These are phyloP conservation scores for Cherax quadricarinatus DNA, from an alignment of 1,140 invertebrate genomes.

Conservation along the genomic window DNA sequence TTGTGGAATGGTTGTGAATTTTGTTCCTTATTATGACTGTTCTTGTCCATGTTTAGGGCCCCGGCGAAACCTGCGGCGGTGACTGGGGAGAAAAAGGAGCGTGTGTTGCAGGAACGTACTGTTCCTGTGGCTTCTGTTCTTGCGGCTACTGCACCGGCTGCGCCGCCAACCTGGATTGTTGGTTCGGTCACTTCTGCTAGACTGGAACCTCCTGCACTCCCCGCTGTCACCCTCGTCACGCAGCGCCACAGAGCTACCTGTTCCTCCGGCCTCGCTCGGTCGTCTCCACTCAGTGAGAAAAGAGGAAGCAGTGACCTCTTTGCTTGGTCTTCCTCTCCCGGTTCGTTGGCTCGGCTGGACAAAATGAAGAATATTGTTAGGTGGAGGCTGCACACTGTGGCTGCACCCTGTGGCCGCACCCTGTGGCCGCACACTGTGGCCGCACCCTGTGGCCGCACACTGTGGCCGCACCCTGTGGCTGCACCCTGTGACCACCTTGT, in stretches of 20 bases:
- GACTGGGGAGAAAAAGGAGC: neutral
- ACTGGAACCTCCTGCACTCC: neutral
- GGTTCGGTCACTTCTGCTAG: neutral
- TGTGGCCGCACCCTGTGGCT: too few species aligned
- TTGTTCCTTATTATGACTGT: neutral
- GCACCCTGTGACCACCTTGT: too few species aligned
- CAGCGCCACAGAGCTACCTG: neutral
- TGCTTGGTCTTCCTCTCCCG: too few species aligned
- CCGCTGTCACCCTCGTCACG: neutral
- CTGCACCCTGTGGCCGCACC: too few species aligned
- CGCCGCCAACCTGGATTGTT: constrained; percentile 13
- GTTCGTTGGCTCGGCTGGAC: too few species aligned
- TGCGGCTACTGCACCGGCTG: constrained; percentile 32
- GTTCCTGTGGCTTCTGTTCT: constrained; percentile 11
- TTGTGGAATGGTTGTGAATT: too few species aligned
- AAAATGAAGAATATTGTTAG: too few species aligned
- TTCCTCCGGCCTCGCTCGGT: too few species aligned
- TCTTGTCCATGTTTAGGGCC: neutral
- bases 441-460: too few species aligned
- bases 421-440: too few species aligned
- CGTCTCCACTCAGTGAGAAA: neutral
- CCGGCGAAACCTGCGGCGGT: neutral
- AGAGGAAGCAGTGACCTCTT: neutral
- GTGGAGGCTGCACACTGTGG: too few species aligned
- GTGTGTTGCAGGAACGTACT: constrained; percentile 26